phyloP scores from a whole-genome alignment of 64 coral and sea anemone genomes.

The Actinia equina region DNA sequence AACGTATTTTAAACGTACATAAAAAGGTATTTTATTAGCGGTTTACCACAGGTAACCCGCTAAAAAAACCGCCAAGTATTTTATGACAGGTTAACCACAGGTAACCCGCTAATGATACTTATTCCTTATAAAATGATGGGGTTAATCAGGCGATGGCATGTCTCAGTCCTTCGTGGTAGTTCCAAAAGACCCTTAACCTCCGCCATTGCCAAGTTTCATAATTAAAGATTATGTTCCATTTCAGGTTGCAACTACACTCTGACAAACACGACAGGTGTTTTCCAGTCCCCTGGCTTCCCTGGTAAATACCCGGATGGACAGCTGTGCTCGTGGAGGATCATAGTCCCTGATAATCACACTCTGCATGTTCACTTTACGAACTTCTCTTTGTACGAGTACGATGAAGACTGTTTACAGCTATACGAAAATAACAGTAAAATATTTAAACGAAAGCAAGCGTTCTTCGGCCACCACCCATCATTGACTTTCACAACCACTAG shows the following conservation, averaged over 20 bases:
- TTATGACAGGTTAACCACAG: too few relatives aligned
- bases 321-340: slow-evolving; percentile 55
- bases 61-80: too few relatives aligned
- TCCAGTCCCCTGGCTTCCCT: slow-evolving; percentile 48
- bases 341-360: background rate
- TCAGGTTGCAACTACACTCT: slow-evolving; percentile 24
- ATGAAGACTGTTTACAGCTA: slow-evolving; percentile 29
- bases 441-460: background rate
- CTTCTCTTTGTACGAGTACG: slow-evolving; percentile 12
- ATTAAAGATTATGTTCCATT: too few relatives aligned
- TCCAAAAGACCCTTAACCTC: too few relatives aligned
- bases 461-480: slow-evolving; percentile 17
- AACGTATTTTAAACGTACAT: too few relatives aligned
- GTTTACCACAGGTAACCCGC: too few relatives aligned
- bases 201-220: too few relatives aligned
- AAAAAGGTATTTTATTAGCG: too few relatives aligned
- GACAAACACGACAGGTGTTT: background rate
- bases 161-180: too few relatives aligned
- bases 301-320: slow-evolving; percentile 53
- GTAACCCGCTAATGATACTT: too few relatives aligned
- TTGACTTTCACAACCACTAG: slow-evolving; percentile 11
- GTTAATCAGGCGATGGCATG: too few relatives aligned
- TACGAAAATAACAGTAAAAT: slow-evolving; percentile 17
- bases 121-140: too few relatives aligned
- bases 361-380: slow-evolving; percentile 35